A percentile compares a stretch with the other conserved stretches of the same genome.
These are phyloP conservation scores for Formicarius rufipectus DNA, from an alignment of 2,113 vertebrate genomes.

Conservation along the genomic window DNA sequence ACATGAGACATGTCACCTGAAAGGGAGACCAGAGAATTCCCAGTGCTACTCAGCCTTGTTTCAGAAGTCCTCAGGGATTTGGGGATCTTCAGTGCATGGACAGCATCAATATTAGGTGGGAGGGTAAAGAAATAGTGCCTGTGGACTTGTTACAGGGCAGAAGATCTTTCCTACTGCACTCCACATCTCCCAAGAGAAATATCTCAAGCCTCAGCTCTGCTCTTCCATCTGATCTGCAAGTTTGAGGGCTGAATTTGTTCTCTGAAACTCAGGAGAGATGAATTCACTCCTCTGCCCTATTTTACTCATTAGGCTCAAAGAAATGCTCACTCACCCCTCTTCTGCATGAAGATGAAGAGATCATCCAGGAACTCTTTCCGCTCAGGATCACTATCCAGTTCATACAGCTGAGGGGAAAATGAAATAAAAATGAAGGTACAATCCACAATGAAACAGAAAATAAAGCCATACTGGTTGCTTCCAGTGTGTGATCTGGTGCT, in stretches of 20 bases:
- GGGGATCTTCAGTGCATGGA: not conserved
- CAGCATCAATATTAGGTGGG: not conserved
- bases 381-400: conserved; percentile 91
- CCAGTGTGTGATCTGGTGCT: not conserved
- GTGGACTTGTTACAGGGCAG: not conserved
- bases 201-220: not conserved
- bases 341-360: conserved; percentile 97
- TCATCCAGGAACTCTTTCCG: conserved; percentile 95
- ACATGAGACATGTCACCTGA: not conserved
- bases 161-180: not conserved
- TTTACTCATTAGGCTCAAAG: not conserved
- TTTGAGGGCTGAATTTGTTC: not conserved
- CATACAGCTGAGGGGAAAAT: conserved; percentile 84
- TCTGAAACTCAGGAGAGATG: not conserved
- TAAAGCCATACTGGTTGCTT: not conserved
- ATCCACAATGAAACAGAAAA: not conserved
- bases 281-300: not conserved
- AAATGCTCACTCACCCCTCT: conserved; percentile 83
- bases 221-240: not conserved
- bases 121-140: not conserved
- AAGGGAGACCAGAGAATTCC: not conserved
- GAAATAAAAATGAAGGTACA: not conserved
- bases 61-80: not conserved
- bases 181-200: not conserved
- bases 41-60: too few species aligned